These are phyloP conservation scores for Avahi laniger DNA, from an alignment of 2,797 vertebrate genomes.

Conservation along the genomic window DNA sequence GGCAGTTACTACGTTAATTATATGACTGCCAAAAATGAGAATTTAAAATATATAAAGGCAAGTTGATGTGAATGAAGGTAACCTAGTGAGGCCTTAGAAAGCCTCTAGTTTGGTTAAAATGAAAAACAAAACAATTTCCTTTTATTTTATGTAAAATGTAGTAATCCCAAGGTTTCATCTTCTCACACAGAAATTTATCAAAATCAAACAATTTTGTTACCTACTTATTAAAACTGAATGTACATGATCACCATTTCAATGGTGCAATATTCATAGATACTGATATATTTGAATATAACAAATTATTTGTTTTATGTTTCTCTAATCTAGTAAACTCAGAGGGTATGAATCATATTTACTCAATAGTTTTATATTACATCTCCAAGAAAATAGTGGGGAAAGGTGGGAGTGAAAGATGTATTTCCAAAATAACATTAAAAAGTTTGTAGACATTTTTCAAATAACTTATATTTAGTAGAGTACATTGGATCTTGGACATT, in stretches of 20 bases:
- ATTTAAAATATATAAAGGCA: neutral
- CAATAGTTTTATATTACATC: neutral
- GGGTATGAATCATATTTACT: neutral
- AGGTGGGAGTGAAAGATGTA: neutral
- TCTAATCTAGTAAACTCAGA: neutral
- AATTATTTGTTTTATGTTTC: neutral
- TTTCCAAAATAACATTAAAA: neutral
- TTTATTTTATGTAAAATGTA: neutral
- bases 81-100: neutral
- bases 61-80: neutral
- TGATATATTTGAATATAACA: neutral
- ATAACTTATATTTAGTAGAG: neutral
- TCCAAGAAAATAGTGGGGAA: neutral
- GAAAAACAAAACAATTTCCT: neutral
- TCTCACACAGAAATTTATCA: neutral
- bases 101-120: neutral
- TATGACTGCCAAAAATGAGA: neutral
- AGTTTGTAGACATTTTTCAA: neutral
- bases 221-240: neutral
- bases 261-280: neutral
- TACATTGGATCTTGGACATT: too few species aligned
- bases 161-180: neutral
- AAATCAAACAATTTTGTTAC: neutral
- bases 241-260: neutral
- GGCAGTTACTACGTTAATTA: neutral